A percentile compares a stretch with the other conserved stretches of the same genome.
phyloP scores from a whole-genome alignment of 2,888 invertebrate species.

The Dryadula phaetusa region DNA sequence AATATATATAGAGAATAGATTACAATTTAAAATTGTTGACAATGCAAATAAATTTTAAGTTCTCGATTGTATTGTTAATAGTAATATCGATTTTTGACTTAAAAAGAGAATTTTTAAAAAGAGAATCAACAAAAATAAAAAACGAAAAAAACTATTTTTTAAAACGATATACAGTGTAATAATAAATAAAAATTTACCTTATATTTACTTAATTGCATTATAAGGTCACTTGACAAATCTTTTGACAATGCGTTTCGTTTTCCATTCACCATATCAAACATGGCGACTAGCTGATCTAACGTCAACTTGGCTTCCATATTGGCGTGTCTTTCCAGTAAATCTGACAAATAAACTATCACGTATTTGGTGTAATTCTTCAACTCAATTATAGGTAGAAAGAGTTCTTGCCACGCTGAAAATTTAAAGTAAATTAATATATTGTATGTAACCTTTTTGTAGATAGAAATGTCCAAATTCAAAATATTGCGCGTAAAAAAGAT shows the following conservation, averaged over 20 bases:
- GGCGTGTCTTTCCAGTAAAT: constrained; percentile 73
- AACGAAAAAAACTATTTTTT: too few relatives aligned
- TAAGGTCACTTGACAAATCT: constrained; percentile 82
- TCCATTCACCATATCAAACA: constrained; percentile 85
- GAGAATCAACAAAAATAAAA: background rate
- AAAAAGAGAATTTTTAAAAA: background rate
- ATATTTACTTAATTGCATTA: constrained; percentile 80
- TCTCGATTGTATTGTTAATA: too few relatives aligned
- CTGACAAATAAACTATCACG: constrained; percentile 85
- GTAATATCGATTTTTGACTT: too few relatives aligned
- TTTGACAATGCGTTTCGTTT: constrained; percentile 83
- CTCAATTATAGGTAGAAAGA: constrained; percentile 89
- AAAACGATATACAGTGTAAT: too few relatives aligned
- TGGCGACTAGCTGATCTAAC: constrained; percentile 84
- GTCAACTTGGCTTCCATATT: constrained; percentile 70
- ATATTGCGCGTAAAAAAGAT: too few relatives aligned
- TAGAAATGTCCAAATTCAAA: too few relatives aligned
- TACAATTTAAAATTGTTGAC: too few relatives aligned
- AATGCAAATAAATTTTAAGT: too few relatives aligned
- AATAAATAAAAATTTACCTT: too few relatives aligned
- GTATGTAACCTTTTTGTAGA: too few relatives aligned
- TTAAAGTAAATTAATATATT: constrained; percentile 28
- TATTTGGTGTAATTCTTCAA: constrained; percentile 88
- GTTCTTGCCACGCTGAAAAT: constrained; percentile 88
- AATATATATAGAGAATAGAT: too few relatives aligned